These are phyloP conservation scores for Molossus alvarezi DNA, from an alignment of 2,797 vertebrate genomes.

Conservation along the genomic window DNA sequence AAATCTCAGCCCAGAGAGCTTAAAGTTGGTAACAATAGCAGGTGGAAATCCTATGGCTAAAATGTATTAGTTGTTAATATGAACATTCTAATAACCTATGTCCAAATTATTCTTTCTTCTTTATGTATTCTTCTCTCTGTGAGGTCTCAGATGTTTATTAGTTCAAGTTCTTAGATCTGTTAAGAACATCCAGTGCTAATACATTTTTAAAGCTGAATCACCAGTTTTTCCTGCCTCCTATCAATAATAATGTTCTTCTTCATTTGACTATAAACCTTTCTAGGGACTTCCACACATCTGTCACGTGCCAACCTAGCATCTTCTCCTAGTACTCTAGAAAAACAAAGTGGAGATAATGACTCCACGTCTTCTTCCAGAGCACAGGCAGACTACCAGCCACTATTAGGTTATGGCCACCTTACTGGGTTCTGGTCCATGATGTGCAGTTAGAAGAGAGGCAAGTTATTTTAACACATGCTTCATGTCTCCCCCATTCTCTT, in stretches of 20 bases:
- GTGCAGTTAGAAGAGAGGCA: background rate
- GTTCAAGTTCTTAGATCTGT: background rate
- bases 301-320: background rate
- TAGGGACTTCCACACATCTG: background rate
- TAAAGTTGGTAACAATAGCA: background rate
- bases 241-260: slow-evolving; percentile 15
- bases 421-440: background rate
- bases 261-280: background rate
- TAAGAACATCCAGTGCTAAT: background rate
- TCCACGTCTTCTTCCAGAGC: background rate
- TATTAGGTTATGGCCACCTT: background rate
- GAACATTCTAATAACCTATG: background rate
- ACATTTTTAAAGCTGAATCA: slow-evolving; percentile 10
- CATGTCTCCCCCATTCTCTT: background rate
- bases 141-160: background rate
- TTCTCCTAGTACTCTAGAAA: background rate
- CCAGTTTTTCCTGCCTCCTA: background rate
- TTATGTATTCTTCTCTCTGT: background rate
- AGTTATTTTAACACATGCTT: background rate
- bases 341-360: background rate
- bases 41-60: background rate
- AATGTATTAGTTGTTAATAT: background rate
- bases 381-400: background rate
- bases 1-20: background rate
- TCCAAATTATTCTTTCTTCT: background rate